Base-by-base conservation (phyloP, 2,797 vertebrate species). In the Anabacerthia variegaticeps region DNA sequence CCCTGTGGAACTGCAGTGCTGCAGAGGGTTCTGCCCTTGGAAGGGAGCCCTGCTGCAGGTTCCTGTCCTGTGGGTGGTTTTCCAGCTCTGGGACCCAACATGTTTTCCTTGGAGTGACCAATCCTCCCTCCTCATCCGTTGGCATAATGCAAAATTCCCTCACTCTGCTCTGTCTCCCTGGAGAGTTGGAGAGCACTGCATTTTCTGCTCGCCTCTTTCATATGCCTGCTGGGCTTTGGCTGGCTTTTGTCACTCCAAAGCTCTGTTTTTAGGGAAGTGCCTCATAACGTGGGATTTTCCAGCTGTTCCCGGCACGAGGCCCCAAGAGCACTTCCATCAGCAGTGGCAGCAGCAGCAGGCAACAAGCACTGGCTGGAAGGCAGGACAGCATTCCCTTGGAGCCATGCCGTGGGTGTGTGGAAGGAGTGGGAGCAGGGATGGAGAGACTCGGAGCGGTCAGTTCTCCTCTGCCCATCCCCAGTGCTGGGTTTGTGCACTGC, bases 161-260 rank as follows among this genome's bases (percentile, higher is more conserved):
- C 0, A 0, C 44, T 28, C 34, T 0, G 0, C 2, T n/a, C 28
- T 17, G 58, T 18, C 55, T 46, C 61, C 66, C 28, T 44, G 2
- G 49, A 36, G 72, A 21, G 44, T 6, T 44, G 11, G 22, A 46
- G 22, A 65, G 26, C 83, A 27, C 48, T 10, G 14, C 3, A 0
- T 43, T 27, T 14, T 17, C 52, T 51, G 12, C 58, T 89, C 7
- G 1, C 28, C 3, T 32, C 78, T 43, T 61, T 44, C 2, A 1
- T 2, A 2, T 7, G 13, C 32, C 52, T 49, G 26, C 26, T 6
- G n/a, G 49, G 76, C 24, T 55, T 89, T 61, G 9, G 59, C 62
- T 43, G 19, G 19, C 54, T 71, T 34, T 66, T 65, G 30, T 48
- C 3, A 0, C 48, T 59, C 65, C 63, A 28, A 6, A 44, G 13